Percentiles rank a stretch among this genome's conserved stretches.
phyloP scores from a whole-genome alignment of 2,797 vertebrate species.

The Rhadinocentrus ornatus region DNA sequence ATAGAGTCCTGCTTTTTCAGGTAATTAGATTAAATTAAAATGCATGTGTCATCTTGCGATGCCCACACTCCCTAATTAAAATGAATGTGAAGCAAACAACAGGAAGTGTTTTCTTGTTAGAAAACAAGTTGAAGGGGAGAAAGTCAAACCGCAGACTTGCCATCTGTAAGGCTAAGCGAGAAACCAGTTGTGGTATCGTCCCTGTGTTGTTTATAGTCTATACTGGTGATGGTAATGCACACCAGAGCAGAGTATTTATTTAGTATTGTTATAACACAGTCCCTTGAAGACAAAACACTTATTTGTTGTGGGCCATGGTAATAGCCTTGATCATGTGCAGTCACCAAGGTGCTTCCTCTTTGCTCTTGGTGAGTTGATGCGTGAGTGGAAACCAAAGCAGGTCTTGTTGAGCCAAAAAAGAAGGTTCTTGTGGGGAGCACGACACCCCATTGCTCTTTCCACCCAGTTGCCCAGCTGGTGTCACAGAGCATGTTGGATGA shows the following conservation, averaged over 20 bases:
- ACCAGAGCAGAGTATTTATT: constrained; percentile 12
- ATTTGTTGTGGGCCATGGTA: constrained; percentile 10
- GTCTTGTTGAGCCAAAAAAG: constrained; percentile 48
- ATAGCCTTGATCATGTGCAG: constrained; percentile 50
- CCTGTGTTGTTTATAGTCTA: too few species aligned
- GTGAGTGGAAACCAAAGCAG: constrained; percentile 68
- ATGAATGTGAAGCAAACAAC: constrained; percentile 79
- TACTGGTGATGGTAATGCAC: not conserved
- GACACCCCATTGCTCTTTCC: constrained; percentile 79
- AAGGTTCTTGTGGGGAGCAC: constrained; percentile 57
- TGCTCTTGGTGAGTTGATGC: constrained; percentile 41
- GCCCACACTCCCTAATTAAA: constrained; percentile 81
- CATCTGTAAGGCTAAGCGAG: constrained; percentile 19
- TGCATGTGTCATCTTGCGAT: constrained; percentile 77
- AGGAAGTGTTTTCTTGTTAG: constrained; percentile 55
- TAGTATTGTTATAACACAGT: not conserved
- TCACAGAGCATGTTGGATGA: constrained; percentile 74
- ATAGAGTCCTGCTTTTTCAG: constrained; percentile 82
- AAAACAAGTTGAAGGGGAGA: constrained; percentile 74
- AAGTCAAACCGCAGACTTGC: constrained; percentile 48
- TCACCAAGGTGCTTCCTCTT: constrained; percentile 46
- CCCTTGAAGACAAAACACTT: constrained; percentile 5
- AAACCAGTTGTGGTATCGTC: not conserved
- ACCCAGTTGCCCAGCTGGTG: constrained; percentile 67
- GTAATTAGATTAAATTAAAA: constrained; percentile 87